Conservation (phyloP, 2,888 invertebrate genomes). For the Philaethria dido region DNA sequence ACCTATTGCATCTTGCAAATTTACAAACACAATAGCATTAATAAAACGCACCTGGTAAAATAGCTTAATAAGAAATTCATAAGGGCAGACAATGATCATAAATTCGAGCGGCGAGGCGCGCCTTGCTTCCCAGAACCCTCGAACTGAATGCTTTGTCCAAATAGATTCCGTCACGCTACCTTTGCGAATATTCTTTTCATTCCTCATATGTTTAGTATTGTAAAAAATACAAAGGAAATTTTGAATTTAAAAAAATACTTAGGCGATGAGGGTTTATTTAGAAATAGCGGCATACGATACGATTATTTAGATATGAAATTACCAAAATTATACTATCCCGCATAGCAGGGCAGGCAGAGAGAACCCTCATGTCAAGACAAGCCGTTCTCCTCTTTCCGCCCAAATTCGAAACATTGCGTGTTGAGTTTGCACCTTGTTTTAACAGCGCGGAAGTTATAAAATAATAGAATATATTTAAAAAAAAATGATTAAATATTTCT, state of each 20-base stretch:
- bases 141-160: slow-evolving; percentile 28
- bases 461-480: too few relatives aligned
- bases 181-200: slow-evolving; percentile 24
- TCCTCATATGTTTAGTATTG: neutral
- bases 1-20: neutral
- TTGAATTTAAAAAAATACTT: neutral
- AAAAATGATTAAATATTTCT: too few relatives aligned
- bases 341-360: too few relatives aligned
- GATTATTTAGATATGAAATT: too few relatives aligned
- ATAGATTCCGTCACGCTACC: slow-evolving; percentile 33
- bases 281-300: neutral
- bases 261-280: neutral
- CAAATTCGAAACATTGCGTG: too few relatives aligned
- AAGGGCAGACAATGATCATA: slow-evolving; percentile 31
- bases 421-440: too few relatives aligned
- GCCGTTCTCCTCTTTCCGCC: too few relatives aligned
- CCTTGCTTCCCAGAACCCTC: slow-evolving; percentile 34
- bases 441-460: too few relatives aligned
- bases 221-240: neutral
- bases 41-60: slow-evolving; percentile 7
- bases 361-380: too few relatives aligned
- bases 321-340: too few relatives aligned
- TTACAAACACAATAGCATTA: neutral
- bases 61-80: slow-evolving; percentile 33
- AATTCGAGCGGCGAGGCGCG: slow-evolving; percentile 35